These are phyloP conservation scores for Scaptomyza parva DNA, from an alignment of 2,888 invertebrate genomes.

Conservation along the genomic window DNA sequence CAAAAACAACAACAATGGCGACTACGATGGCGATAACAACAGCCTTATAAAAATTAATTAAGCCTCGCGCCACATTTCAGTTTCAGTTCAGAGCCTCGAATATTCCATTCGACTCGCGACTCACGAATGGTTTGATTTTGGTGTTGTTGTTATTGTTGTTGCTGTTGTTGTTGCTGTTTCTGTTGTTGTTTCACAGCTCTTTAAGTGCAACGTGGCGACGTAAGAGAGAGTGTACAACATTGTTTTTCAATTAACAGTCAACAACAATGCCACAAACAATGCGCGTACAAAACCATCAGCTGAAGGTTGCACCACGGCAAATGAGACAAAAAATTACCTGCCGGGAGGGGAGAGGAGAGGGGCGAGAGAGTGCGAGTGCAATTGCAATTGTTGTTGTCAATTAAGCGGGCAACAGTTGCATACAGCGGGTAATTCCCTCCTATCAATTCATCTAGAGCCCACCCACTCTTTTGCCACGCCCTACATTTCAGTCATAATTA, in stretches of 20 bases:
- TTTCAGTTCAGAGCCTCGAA: constrained; percentile 43
- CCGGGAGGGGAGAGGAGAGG: constrained; percentile 5
- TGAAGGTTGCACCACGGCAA: constrained; percentile 66
- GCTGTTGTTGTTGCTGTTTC: too few relatives aligned
- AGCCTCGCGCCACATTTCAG: constrained; percentile 56
- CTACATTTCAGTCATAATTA: constrained; percentile 71
- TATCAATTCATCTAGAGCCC: constrained; percentile 31
- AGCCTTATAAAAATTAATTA: constrained; percentile 79
- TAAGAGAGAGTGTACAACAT: constrained; percentile 67
- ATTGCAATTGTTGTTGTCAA: constrained; percentile 73
- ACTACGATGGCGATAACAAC: constrained; percentile 51
- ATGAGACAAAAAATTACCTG: constrained; percentile 79
- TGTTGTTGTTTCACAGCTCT: constrained; percentile 63
- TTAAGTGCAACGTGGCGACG: constrained; percentile 63
- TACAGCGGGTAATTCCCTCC: background rate
- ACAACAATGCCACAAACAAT: constrained; percentile 79
- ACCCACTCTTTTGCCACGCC: constrained; percentile 12
- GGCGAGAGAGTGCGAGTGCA: constrained; percentile 6
- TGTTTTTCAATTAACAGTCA: constrained; percentile 82
- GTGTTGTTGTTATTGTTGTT: too few relatives aligned
- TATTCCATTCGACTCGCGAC: constrained; percentile 5
- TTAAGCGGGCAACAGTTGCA: constrained; percentile 62
- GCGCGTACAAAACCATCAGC: constrained; percentile 53
- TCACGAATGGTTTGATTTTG: background rate
- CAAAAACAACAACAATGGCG: background rate